Percentiles rank a stretch among this genome's conserved stretches.
Conservation (phyloP, 2,113 vertebrate species). For the Ploceus nigricollis region DNA sequence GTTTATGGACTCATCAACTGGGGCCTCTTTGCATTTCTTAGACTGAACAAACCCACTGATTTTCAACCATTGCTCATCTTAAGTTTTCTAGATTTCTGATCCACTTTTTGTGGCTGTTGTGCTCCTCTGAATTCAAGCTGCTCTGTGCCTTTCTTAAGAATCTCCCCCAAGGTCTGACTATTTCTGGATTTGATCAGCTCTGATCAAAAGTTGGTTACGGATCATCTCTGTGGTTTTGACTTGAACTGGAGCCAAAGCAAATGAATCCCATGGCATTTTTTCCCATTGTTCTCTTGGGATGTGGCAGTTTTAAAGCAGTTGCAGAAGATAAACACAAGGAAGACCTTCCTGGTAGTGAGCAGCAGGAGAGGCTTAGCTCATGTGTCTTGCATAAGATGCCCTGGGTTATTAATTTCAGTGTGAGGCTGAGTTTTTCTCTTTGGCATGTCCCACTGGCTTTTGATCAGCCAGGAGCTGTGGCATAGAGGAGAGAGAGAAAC, state of each 20-base stretch:
- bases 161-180: background rate
- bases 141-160: background rate
- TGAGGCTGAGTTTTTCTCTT: background rate
- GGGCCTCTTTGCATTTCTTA: background rate
- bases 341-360: background rate
- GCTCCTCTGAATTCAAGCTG: background rate
- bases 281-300: background rate
- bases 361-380: background rate
- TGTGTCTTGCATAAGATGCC: background rate
- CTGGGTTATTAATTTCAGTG: background rate
- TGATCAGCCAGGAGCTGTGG: background rate
- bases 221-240: background rate
- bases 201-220: conserved; percentile 8
- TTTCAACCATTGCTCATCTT: background rate
- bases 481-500: background rate
- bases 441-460: background rate
- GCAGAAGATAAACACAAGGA: background rate
- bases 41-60: background rate
- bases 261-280: background rate
- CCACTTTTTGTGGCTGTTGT: background rate
- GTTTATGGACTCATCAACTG: background rate
- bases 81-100: background rate
- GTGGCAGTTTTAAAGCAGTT: conserved; percentile 2
- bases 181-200: conserved; percentile 20
- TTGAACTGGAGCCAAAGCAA: background rate